These are phyloP conservation scores for Scolopax bukidnonensis DNA, from an alignment of 2,797 vertebrate genomes.

Conservation along the genomic window DNA sequence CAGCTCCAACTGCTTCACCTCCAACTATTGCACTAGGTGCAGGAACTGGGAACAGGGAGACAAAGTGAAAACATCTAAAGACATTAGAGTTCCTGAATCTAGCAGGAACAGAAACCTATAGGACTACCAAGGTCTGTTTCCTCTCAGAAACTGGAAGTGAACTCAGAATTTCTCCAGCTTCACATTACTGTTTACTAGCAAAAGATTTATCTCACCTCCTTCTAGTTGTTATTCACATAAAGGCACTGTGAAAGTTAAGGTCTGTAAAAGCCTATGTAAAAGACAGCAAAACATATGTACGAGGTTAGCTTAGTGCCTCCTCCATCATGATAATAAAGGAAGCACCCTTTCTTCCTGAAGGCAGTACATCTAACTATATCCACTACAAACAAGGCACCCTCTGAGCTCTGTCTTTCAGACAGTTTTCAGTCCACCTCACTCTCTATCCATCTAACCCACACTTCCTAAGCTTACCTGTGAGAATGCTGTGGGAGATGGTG, in stretches of 20 bases:
- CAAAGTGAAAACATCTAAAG: neutral
- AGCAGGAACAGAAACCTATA: neutral
- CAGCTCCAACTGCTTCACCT: neutral
- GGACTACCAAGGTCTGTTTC: neutral
- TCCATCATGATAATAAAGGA: neutral
- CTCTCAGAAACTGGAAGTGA: neutral
- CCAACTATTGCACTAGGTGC: neutral
- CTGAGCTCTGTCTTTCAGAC: no score
- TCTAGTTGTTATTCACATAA: neutral
- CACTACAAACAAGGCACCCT: neutral
- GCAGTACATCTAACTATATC: neutral
- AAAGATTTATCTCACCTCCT: neutral
- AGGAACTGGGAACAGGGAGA: neutral
- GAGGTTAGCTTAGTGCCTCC: neutral
- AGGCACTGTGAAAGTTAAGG: neutral
- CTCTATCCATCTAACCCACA: no score
- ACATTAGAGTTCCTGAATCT: neutral
- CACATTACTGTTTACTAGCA: neutral
- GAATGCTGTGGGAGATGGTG: no score
- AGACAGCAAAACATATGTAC: neutral
- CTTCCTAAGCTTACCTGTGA: no score
- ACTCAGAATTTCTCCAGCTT: neutral
- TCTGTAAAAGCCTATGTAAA: neutral
- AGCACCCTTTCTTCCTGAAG: neutral
- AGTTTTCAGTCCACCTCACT: no score